Evolutionary conservation across 92 coral and sea anemone genomes (phyloP), one percentile per base, ranked within the genome.

Genomic region (Diadumene lineata): DNA sequence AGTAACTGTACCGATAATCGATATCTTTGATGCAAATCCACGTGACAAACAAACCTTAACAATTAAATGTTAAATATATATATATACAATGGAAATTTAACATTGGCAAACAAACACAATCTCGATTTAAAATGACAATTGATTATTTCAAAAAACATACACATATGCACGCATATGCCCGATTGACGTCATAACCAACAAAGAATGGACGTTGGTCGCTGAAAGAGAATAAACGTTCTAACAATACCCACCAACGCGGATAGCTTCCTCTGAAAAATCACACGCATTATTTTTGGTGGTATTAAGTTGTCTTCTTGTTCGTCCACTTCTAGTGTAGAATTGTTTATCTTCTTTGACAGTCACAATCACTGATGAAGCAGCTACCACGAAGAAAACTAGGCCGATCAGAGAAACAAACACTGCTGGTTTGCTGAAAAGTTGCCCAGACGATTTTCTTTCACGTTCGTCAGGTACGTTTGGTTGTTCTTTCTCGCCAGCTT

Each of bases 181-280:
- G 17, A 19, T 6, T 28, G 68, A 63, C 68, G 68, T 38, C 48
- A 38, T 38, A n/a, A 6, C 48, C 6, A 38, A 13, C 48, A 38
- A 38, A 53, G 24, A 23, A 53, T 53, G n/a, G 19, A 9, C 18
- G 10, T 23, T 53, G 4, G 13, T 3, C 58, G 58, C 28, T 30
- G 60, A 70, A 62, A 62, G 38, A 27, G 19, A 31, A 18, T 11
- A 27, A 15, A 3, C n/a, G 27, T 62, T 69, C 62, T 25, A n/a
- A n/a, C n/a, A n/a, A n/a, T n/a, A n/a, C n/a, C n/a, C 38, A 86
- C 90, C 90, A 63, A 80, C 86, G 13, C 82, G 66, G 34, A 38
- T 31, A 2, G 86, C 96, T 23, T 82, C 96, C 2, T 21, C 48
- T 1, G 91, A 86, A 60, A 79, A 81, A 31, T 56, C 78, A 46